Percentiles rank a stretch among this genome's conserved stretches.
phyloP scores from a whole-genome alignment of 2,113 vertebrate genomes.

The Bufo bufo region DNA sequence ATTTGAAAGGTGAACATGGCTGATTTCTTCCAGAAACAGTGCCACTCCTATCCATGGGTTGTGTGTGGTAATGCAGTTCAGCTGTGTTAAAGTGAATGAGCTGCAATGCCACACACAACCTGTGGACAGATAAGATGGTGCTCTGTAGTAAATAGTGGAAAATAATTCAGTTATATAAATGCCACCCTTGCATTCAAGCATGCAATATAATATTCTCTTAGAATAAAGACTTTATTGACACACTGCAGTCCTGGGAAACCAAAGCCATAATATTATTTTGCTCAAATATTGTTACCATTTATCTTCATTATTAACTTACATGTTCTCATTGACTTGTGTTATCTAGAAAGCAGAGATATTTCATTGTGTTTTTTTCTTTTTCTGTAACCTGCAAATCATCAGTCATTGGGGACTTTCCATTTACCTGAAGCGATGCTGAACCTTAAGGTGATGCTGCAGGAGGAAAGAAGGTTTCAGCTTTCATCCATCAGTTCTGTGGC shows the following conservation, averaged over 20 bases:
- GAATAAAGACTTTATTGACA: background rate
- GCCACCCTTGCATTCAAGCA: too few species aligned
- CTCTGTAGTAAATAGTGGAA: too few species aligned
- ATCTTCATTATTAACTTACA: background rate
- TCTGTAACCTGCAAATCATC: background rate
- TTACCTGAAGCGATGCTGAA: background rate
- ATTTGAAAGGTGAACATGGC: too few species aligned
- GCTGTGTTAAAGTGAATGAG: too few species aligned
- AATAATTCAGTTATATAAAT: too few species aligned
- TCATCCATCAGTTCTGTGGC: constrained; percentile 18
- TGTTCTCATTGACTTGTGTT: background rate
- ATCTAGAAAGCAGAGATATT: background rate
- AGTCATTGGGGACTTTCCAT: background rate
- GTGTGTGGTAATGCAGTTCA: too few species aligned
- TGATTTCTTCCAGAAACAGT: too few species aligned
- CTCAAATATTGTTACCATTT: background rate
- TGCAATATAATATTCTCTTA: too few species aligned
- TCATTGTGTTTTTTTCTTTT: background rate
- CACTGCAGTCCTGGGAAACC: background rate
- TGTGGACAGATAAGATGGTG: too few species aligned
- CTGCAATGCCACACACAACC: too few species aligned
- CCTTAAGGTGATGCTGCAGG: constrained; percentile 8
- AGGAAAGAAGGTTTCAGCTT: constrained; percentile 18
- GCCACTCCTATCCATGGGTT: too few species aligned
- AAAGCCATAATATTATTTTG: background rate